Percentiles rank a stretch among this genome's conserved stretches.
Conservation (phyloP, 2,888 invertebrate genomes). For the Pegoplata infirma region DNA sequence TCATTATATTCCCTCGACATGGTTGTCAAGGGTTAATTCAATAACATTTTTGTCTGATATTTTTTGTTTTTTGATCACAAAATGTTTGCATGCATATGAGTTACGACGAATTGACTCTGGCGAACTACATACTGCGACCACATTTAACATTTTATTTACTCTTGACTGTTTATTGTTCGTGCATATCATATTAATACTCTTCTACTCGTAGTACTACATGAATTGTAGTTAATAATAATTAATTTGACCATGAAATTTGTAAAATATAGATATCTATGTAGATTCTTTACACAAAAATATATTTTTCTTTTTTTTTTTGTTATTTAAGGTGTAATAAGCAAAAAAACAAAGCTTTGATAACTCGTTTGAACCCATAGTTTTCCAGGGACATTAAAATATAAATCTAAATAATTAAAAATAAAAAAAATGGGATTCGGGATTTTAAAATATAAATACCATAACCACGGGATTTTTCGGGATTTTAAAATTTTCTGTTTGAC, state of each 20-base stretch:
- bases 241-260: constrained; percentile 61
- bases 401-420: no score
- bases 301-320: no score
- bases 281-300: constrained; percentile 12
- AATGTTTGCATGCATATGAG: constrained; percentile 36
- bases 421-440: no score
- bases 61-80: neutral
- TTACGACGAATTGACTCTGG: no score
- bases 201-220: constrained; percentile 29
- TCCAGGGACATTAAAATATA: no score
- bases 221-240: constrained; percentile 58
- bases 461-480: no score
- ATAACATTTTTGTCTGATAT: neutral
- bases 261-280: constrained; percentile 30
- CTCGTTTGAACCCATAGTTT: no score
- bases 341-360: no score
- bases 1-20: neutral
- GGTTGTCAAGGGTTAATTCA: neutral
- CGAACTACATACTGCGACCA: constrained; percentile 29
- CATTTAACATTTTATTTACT: constrained; percentile 57
- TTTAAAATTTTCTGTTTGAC: no score
- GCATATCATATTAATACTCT: constrained; percentile 59
- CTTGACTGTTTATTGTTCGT: constrained; percentile 59
- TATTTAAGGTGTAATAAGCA: constrained; percentile 34
- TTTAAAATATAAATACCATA: no score